phyloP scores from a whole-genome alignment of 2,113 vertebrate species.

The Ailuropoda melanoleuca region DNA sequence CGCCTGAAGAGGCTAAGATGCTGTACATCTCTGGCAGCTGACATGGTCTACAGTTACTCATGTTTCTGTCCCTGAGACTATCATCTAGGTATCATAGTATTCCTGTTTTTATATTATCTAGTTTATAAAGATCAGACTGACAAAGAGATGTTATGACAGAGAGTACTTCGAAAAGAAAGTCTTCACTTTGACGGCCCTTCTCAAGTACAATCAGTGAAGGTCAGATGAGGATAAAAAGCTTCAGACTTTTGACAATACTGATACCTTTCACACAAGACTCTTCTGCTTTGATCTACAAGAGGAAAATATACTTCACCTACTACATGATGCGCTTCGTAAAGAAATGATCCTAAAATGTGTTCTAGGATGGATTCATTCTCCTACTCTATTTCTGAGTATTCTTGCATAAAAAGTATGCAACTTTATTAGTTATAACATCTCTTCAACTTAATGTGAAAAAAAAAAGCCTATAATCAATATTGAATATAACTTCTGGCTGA shows the following conservation, averaged over 20 bases:
- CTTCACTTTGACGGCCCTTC: neutral
- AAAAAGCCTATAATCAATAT: neutral
- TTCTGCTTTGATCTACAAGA: constrained; percentile 51
- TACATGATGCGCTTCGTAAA: constrained; percentile 59
- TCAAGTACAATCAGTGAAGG: constrained; percentile 30
- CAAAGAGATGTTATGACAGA: neutral
- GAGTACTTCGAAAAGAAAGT: neutral
- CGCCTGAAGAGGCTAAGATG: neutral
- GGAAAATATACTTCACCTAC: constrained; percentile 41
- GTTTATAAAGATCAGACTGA: constrained; percentile 31
- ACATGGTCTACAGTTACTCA: neutral
- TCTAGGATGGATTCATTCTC: constrained; percentile 48
- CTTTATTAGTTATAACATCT: constrained; percentile 60
- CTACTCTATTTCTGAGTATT: constrained; percentile 58
- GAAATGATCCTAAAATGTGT: constrained; percentile 70
- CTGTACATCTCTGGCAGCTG: neutral
- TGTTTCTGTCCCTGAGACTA: neutral
- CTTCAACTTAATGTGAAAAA: constrained; percentile 65
- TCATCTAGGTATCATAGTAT: neutral
- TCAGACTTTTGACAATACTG: neutral
- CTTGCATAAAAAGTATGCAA: constrained; percentile 49
- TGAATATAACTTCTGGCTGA: neutral
- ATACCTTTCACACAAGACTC: constrained; percentile 31
- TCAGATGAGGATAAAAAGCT: constrained; percentile 40
- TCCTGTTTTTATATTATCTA: constrained; percentile 1